phyloP scores from a whole-genome alignment of 2,888 invertebrate genomes.

The Zygothrica quintamaculata region DNA sequence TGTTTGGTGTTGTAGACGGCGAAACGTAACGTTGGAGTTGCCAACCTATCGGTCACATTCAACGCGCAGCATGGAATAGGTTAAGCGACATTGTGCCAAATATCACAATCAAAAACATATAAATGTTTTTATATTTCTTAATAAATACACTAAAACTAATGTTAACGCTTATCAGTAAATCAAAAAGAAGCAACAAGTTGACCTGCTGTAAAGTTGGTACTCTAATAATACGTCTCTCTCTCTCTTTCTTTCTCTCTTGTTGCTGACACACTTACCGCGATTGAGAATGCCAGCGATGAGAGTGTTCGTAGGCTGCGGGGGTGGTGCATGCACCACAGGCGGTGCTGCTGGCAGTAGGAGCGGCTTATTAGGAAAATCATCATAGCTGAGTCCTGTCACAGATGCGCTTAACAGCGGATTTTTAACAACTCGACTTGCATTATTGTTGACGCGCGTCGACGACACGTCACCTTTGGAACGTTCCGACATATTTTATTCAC shows the following conservation, averaged over 20 bases:
- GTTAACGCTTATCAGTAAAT: constrained; percentile 48
- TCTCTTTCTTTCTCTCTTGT: constrained; percentile 4
- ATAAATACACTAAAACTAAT: constrained; percentile 24
- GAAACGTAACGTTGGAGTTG: constrained; percentile 86
- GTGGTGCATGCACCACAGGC: constrained; percentile 75
- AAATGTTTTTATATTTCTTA: constrained; percentile 18
- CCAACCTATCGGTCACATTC: constrained; percentile 86
- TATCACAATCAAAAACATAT: constrained; percentile 1
- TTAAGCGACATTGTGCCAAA: constrained; percentile 30
- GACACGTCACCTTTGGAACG: constrained; percentile 85
- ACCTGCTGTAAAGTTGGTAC: background rate
- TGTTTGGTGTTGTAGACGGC: constrained; percentile 87
- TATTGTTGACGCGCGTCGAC: constrained; percentile 79
- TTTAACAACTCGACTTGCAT: constrained; percentile 84
- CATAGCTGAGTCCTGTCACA: constrained; percentile 89
- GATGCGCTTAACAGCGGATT: constrained; percentile 91
- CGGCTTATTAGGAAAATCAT: constrained; percentile 90
- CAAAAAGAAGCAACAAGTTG: constrained; percentile 48
- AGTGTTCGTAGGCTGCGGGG: constrained; percentile 54
- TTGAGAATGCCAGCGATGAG: constrained; percentile 72
- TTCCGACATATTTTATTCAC: constrained; percentile 79
- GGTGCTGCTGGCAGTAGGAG: constrained; percentile 88
- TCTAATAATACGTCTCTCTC: constrained; percentile 11
- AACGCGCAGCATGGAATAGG: constrained; percentile 80
- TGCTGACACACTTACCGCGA: constrained; percentile 73